Evolutionary conservation across 23 tunicate genomes (phyloP).

Genomic region (Oikopleura dioica): DNA sequence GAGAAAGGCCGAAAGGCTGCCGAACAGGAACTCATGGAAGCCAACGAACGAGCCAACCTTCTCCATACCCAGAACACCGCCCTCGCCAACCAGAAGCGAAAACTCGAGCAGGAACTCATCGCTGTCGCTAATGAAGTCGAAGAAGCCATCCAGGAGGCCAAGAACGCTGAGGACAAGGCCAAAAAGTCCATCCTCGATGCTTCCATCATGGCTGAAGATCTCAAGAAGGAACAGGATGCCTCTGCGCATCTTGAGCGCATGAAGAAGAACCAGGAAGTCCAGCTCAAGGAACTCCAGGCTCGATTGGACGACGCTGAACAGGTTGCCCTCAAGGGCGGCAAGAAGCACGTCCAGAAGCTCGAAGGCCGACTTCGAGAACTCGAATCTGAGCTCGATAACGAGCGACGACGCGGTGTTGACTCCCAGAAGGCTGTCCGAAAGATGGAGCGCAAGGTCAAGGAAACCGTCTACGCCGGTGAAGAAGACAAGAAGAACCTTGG

Average conservation of each 20-base stretch:
- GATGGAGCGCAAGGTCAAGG: too few species aligned
- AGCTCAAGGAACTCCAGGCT: background rate
- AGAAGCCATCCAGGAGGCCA: background rate
- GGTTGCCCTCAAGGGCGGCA: constrained; percentile 9
- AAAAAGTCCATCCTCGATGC: background rate
- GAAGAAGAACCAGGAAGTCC: background rate
- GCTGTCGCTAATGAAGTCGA: constrained; percentile 13
- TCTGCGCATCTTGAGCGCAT: background rate
- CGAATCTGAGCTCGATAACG: background rate
- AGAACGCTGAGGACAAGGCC: constrained; percentile 10
- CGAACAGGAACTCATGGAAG: background rate
- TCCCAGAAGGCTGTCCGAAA: background rate
- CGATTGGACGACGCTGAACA: constrained; percentile 8
- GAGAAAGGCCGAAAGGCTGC: constrained; percentile 5
- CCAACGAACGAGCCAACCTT: background rate
- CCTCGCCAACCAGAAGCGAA: constrained; percentile 5
- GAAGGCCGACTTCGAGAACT: background rate
- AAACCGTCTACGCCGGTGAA: constrained; percentile 36
- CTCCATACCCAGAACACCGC: background rate
- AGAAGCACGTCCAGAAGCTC: background rate
- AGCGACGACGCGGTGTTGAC: background rate
- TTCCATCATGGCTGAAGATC: background rate
- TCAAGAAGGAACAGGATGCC: background rate
- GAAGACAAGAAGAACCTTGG: constrained; percentile 85
- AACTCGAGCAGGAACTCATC: background rate